Evolutionary conservation across 2,113 vertebrate species (phyloP).

Genomic region (Passer montanus): DNA sequence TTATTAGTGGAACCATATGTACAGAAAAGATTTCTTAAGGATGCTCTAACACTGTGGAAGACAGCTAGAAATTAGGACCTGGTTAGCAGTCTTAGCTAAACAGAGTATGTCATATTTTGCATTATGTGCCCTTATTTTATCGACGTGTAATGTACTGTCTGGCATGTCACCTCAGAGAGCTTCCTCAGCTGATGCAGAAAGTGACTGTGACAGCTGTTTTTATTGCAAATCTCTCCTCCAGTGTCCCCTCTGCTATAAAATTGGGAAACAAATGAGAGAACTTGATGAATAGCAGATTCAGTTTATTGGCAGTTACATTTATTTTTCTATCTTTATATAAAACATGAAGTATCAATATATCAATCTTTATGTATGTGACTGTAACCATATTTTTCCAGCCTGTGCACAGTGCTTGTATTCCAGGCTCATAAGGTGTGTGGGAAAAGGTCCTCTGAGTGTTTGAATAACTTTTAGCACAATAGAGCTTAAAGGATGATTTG

Average conservation of each 20-base stretch:
- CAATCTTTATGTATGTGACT: slow-evolving; percentile 27
- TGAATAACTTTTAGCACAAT: background rate
- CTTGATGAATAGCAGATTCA: slow-evolving; percentile 25
- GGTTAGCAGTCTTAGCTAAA: slow-evolving; percentile 21
- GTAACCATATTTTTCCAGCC: slow-evolving; percentile 19
- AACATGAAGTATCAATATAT: slow-evolving; percentile 20
- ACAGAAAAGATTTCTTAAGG: background rate
- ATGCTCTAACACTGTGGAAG: background rate
- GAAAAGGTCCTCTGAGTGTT: slow-evolving; percentile 23
- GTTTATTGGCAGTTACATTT: slow-evolving; percentile 53
- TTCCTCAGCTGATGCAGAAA: background rate
- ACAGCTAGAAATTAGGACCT: background rate
- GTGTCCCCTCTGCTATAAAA: slow-evolving; percentile 20
- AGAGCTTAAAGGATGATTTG: slow-evolving; percentile 32
- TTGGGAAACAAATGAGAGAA: background rate
- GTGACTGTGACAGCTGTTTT: background rate
- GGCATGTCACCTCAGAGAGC: background rate
- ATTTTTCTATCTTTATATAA: slow-evolving; percentile 44
- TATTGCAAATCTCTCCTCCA: background rate
- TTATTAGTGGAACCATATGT: background rate
- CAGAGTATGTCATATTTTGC: background rate
- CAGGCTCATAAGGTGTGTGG: background rate
- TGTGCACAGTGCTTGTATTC: background rate
- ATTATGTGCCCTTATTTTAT: slow-evolving; percentile 19
- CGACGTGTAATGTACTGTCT: background rate